phyloP scores from a whole-genome alignment of 2,888 invertebrate genomes.

The Aethes cnicana region DNA sequence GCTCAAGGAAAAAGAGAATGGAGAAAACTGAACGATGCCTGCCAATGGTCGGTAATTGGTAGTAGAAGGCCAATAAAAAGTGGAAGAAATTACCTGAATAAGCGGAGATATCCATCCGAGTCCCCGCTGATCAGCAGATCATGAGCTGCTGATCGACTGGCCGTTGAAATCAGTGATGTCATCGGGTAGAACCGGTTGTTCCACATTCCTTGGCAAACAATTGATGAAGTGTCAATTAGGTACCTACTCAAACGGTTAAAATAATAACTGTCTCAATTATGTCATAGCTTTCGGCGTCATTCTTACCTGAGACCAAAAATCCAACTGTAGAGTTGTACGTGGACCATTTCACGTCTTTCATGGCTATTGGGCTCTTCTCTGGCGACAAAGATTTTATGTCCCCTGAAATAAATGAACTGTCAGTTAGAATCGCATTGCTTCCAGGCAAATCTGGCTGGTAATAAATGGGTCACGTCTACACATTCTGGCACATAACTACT shows the following conservation, averaged over 20 bases:
- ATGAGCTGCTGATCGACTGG: slow-evolving; percentile 91
- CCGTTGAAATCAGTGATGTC: slow-evolving; percentile 91
- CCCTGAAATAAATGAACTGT: too few species aligned
- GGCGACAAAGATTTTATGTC: slow-evolving; percentile 93
- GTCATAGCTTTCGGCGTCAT: too few species aligned
- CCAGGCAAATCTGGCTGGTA: too few species aligned
- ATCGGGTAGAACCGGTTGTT: slow-evolving; percentile 94
- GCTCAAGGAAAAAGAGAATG: too few species aligned
- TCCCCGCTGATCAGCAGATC: slow-evolving; percentile 93
- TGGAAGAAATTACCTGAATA: slow-evolving; percentile 85
- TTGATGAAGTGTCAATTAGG: too few species aligned
- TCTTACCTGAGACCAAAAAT: slow-evolving; percentile 90
- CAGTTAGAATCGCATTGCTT: too few species aligned
- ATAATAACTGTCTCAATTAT: too few species aligned
- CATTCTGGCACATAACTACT: too few species aligned
- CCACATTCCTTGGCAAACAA: slow-evolving; percentile 87
- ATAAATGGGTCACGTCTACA: too few species aligned
- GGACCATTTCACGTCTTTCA: slow-evolving; percentile 95
- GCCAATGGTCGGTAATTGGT: too few species aligned
- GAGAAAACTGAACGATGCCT: too few species aligned
- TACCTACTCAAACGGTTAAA: too few species aligned
- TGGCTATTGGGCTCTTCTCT: slow-evolving; percentile 93
- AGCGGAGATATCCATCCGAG: slow-evolving; percentile 92
- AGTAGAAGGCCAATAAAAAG: slow-evolving; percentile 15
- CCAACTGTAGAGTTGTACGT: slow-evolving; percentile 94